phyloP scores from a whole-genome alignment of 2,113 vertebrate species.

The Gymnogyps californianus region DNA sequence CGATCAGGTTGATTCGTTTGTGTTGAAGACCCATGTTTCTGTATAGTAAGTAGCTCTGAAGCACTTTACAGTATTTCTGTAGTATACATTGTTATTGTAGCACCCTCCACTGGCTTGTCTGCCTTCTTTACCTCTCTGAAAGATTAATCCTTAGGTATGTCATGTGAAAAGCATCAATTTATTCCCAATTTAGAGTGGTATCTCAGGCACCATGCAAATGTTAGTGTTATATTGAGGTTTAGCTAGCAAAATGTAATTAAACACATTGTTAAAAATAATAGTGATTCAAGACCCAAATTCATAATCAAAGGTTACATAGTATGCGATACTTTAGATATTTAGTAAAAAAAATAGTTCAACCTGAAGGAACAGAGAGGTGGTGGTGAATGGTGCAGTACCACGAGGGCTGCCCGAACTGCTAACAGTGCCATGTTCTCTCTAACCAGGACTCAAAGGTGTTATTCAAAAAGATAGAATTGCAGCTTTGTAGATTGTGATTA shows the following conservation, averaged over 20 bases:
- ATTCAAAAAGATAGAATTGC: background rate
- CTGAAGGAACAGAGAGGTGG: background rate
- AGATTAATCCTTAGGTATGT: background rate
- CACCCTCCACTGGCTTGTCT: background rate
- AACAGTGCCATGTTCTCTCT: background rate
- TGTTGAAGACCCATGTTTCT: background rate
- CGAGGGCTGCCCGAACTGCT: background rate
- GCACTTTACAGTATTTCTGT: background rate
- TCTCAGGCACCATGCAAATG: background rate
- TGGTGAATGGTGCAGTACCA: background rate
- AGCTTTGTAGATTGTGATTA: background rate
- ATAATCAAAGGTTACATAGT: background rate
- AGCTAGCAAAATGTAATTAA: background rate
- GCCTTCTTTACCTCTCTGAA: background rate
- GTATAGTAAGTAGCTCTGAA: background rate
- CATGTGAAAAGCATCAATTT: background rate
- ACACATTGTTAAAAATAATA: background rate
- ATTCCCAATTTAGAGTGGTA: background rate
- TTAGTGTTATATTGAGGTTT: background rate
- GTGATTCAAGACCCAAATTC: background rate
- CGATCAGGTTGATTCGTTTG: background rate
- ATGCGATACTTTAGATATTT: background rate
- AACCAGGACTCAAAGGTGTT: background rate
- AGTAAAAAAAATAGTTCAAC: background rate
- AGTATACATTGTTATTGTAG: background rate